A percentile compares a stretch with the other conserved stretches of the same genome.
Conservation (phyloP, 2,888 invertebrate genomes). For the Drosophila pseudotakahashii region DNA sequence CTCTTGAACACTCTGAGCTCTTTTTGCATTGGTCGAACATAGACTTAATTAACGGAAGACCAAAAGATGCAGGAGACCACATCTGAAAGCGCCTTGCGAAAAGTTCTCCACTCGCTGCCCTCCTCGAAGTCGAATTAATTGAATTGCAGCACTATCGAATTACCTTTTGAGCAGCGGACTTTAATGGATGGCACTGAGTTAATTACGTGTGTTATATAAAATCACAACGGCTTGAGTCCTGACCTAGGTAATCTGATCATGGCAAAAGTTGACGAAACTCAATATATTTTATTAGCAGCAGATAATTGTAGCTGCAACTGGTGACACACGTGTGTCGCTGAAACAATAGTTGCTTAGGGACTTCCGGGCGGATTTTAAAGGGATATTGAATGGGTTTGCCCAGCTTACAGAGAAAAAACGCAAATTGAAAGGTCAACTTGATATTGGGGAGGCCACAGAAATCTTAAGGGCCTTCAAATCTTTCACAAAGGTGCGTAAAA, state of each 20-base stretch:
- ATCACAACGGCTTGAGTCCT: not conserved
- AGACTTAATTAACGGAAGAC: not conserved
- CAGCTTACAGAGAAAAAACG: too few relatives aligned
- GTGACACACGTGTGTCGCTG: not conserved
- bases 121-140: constrained; percentile 3
- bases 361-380: too few relatives aligned
- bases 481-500: too few relatives aligned
- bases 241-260: constrained; percentile 3
- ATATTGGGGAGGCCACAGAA: too few relatives aligned
- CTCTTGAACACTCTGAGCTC: not conserved
- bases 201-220: constrained; percentile 5
- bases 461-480: too few relatives aligned
- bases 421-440: too few relatives aligned
- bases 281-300: constrained; percentile 15
- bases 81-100: not conserved
- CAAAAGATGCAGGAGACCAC: not conserved
- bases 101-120: not conserved
- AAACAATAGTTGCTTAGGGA: not conserved
- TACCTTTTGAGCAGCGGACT: constrained; percentile 15
- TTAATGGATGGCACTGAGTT: constrained; percentile 5
- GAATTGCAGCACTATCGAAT: constrained; percentile 17
- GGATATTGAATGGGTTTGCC: too few relatives aligned
- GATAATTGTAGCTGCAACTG: constrained; percentile 1
- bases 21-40: not conserved
- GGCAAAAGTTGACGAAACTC: constrained; percentile 2